Evolutionary conservation across 1,140 invertebrate species (phyloP).

Genomic region (Conus betulinus): DNA sequence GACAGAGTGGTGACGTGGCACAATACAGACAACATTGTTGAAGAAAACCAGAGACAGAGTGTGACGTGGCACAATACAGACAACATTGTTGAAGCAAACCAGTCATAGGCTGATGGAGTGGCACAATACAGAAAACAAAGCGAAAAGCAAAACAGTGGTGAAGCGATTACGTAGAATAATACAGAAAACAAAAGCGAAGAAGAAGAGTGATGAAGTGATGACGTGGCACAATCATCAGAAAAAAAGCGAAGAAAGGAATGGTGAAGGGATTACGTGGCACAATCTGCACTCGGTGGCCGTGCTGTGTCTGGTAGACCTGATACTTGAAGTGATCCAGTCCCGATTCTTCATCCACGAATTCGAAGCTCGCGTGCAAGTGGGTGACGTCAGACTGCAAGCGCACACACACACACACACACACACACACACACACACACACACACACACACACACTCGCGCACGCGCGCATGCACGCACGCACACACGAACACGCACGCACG

Average conservation of each 20-base stretch:
- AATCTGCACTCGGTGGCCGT: conserved; percentile 46
- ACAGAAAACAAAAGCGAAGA: conserved; percentile 4
- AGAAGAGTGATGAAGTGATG: not conserved
- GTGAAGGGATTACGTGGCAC: conserved; percentile 38
- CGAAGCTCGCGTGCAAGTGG: conserved; percentile 42
- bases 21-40: not conserved
- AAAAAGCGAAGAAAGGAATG: not conserved
- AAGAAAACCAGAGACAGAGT: not conserved
- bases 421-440: no score
- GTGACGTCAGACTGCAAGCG: conserved; percentile 12
- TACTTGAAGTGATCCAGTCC: conserved; percentile 53
- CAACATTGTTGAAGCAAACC: not conserved
- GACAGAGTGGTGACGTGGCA: no score
- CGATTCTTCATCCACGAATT: conserved; percentile 55
- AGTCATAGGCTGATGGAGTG: not conserved
- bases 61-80: no score
- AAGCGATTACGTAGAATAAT: no score
- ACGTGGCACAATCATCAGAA: not conserved
- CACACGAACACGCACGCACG: not conserved
- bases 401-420: not conserved
- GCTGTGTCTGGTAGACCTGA: conserved; percentile 50
- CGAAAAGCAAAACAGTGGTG: no score
- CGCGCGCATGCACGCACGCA: not conserved
- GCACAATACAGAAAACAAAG: no score
- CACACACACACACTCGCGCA: not conserved